Conservation (phyloP, 2,797 vertebrate genomes). For the Cephalopachus bancanus region DNA sequence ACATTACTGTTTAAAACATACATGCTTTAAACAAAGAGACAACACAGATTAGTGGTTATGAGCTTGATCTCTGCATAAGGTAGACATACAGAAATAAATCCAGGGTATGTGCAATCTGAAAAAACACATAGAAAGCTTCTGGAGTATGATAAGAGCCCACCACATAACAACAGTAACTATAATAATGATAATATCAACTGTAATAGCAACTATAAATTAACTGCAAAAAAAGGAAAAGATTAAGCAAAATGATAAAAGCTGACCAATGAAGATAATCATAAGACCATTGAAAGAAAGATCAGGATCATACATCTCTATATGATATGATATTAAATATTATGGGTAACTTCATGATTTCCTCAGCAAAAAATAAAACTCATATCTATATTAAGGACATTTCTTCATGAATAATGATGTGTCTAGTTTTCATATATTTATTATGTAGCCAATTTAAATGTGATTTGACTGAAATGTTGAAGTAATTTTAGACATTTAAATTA, state of each 20-base stretch:
- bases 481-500: slow-evolving; percentile 62
- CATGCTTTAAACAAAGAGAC: background rate
- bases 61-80: background rate
- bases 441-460: slow-evolving; percentile 18
- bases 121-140: background rate
- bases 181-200: background rate
- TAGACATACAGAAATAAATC: rapidly evolving
- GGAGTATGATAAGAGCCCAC: background rate
- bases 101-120: background rate
- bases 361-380: background rate
- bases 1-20: background rate
- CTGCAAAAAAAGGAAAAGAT: background rate
- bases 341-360: background rate
- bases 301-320: background rate
- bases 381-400: background rate
- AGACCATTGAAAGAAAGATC: background rate
- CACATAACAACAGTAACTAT: background rate
- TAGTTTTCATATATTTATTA: background rate
- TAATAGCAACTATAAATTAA: background rate
- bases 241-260: background rate
- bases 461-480: slow-evolving; percentile 53
- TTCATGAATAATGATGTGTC: background rate
- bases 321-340: background rate
- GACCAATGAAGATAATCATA: background rate
- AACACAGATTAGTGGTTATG: background rate